Evolutionary conservation across 2,797 vertebrate genomes (phyloP).

Genomic region (Galagoides demidoff): DNA sequence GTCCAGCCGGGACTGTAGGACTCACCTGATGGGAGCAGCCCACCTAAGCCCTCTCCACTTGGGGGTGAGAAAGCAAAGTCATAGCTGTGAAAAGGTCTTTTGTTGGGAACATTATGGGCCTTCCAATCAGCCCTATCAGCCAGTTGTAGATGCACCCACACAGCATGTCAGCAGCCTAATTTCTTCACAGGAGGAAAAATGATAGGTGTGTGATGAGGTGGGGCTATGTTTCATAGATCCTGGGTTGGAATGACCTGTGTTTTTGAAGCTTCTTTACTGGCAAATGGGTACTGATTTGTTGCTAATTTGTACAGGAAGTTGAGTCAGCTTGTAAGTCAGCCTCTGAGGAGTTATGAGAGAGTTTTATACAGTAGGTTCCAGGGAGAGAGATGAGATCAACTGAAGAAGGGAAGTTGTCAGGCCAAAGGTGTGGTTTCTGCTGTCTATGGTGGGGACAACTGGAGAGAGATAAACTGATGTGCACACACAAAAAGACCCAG

Average conservation of each 20-base stretch:
- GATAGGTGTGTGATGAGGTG: not conserved
- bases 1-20: not conserved
- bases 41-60: not conserved
- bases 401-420: not conserved
- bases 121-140: not conserved
- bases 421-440: not conserved
- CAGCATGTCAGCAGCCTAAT: not conserved
- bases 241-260: not conserved
- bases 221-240: not conserved
- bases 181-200: not conserved
- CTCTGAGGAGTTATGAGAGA: not conserved
- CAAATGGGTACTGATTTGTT: not conserved
- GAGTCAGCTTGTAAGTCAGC: not conserved
- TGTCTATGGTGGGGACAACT: not conserved
- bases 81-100: not conserved
- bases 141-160: not conserved
- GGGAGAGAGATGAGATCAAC: not conserved
- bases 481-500: not conserved
- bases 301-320: not conserved
- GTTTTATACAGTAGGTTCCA: not conserved
- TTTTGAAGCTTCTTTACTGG: not conserved
- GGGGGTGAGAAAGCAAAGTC: not conserved
- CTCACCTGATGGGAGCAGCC: accelerated
- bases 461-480: not conserved
- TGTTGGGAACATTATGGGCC: not conserved